Evolutionary conservation across 2,888 invertebrate species (phyloP).

Genomic region (Trichopria drosophilae): DNA sequence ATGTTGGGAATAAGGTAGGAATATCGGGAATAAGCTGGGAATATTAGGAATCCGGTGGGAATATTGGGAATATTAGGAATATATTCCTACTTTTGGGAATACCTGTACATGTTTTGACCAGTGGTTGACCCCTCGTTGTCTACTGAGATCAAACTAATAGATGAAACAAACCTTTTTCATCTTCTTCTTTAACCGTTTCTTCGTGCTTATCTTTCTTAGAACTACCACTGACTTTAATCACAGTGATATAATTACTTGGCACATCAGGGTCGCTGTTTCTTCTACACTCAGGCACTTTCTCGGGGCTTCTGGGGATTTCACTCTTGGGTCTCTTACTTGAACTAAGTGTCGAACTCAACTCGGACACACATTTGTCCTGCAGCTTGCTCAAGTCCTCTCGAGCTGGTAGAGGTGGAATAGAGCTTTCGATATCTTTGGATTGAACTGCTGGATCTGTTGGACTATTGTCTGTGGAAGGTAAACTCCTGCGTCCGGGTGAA

Average conservation of each 20-base stretch:
- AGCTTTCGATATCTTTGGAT: slow-evolving; percentile 40
- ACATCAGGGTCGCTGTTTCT: slow-evolving; percentile 60
- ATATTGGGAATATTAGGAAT: too few relatives aligned
- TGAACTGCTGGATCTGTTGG: slow-evolving; percentile 34
- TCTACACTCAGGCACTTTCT: slow-evolving; percentile 52
- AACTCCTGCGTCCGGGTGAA: slow-evolving; percentile 37
- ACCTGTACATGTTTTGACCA: too few relatives aligned
- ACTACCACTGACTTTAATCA: slow-evolving; percentile 83
- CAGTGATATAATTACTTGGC: slow-evolving; percentile 76
- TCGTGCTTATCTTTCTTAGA: slow-evolving; percentile 54
- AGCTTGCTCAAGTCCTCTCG: slow-evolving; percentile 55
- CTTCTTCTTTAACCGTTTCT: slow-evolving; percentile 62
- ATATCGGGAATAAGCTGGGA: too few relatives aligned
- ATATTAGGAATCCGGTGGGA: too few relatives aligned
- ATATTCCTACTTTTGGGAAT: too few relatives aligned
- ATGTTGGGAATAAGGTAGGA: too few relatives aligned
- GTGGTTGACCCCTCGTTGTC: too few relatives aligned
- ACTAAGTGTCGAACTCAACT: slow-evolving; percentile 53
- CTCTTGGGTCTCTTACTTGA: slow-evolving; percentile 54
- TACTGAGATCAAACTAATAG: neutral
- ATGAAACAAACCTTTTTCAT: slow-evolving; percentile 53
- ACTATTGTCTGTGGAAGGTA: slow-evolving; percentile 36
- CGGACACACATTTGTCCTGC: slow-evolving; percentile 58
- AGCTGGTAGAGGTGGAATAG: slow-evolving; percentile 54
- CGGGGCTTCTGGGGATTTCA: slow-evolving; percentile 54